Evolutionary conservation across 2,888 invertebrate species (phyloP), one percentile per base, ranked within the genome.

Genomic region (Harpalus rufipes): DNA sequence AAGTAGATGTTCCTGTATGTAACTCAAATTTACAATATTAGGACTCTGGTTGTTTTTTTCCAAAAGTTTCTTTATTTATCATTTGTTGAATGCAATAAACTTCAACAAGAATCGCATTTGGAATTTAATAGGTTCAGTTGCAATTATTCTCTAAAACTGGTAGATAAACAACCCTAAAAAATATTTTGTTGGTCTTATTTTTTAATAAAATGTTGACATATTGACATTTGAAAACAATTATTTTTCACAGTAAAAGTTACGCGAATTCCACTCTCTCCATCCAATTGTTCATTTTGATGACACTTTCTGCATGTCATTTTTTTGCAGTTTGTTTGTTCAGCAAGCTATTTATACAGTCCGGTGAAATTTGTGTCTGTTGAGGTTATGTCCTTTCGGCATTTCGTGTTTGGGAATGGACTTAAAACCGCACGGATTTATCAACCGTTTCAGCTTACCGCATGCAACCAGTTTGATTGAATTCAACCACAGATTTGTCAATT

Each of bases 371-470:
- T 39, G 39, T 68, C 32, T 68, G 68, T 68, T 68, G 68, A 68
- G 68, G 68, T 68, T 68, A 39, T 68, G 39, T 14, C 68, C 39
- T 68, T 68, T 68, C 39, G 68, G 68, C 39, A 39, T 32, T 74
- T 44, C 44, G 44, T 44, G 44, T 74, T 78, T 78, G 58, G 78
- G 56, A 78, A 59, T 78, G 78, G 32, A 58, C 25, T 58, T 32
- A 78, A 78, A 78, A 78, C 58, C 78, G 59, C 78, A 56, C 14
- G 12, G 39, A 78, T 78, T 56, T 78, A 78, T 59, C 78, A 78
- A 59, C 16, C 14, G 59, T 78, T 78, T 14, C 58, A 58, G 32
- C 32, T 78, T 21, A 78, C 58, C 78, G 14, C 78, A 78, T 78
- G 78, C 59, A 74, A 25, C 25, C 25, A 25, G 56, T 78, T 56